Conservation (phyloP, 2,113 vertebrate species). For the Isichthys henryi region DNA sequence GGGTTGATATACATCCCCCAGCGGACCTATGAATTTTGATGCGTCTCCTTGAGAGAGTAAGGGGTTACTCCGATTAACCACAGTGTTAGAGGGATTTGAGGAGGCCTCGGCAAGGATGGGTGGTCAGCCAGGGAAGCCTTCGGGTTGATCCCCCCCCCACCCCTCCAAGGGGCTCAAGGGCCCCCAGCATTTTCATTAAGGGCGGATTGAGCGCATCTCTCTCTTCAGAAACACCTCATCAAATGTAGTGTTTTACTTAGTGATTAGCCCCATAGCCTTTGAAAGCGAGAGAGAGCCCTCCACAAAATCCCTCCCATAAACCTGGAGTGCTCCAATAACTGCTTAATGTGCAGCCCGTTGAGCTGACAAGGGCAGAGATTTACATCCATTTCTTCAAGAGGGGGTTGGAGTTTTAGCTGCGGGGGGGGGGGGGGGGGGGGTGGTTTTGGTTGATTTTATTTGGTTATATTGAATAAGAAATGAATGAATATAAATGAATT, state of each 20-base stretch:
- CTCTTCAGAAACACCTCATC: slow-evolving; percentile 99
- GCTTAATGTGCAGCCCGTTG: slow-evolving; percentile 83
- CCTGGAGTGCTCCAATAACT: slow-evolving; percentile 83
- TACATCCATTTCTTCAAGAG: slow-evolving; percentile 67
- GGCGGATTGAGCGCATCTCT: slow-evolving; percentile 91
- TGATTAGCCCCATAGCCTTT: slow-evolving; percentile 92
- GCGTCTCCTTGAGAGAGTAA: slow-evolving; percentile 56
- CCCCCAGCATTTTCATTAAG: slow-evolving; percentile 97
- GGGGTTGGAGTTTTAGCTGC: neutral
- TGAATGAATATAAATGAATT: too few species aligned
- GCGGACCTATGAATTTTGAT: slow-evolving; percentile 71
- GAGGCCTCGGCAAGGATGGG: slow-evolving; percentile 70
- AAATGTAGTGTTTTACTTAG: slow-evolving; percentile 99
- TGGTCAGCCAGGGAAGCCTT: slow-evolving; percentile 66
- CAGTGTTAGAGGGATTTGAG: slow-evolving; percentile 69
- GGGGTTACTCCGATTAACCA: slow-evolving; percentile 71
- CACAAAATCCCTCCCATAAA: slow-evolving; percentile 74
- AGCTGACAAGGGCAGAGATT: slow-evolving; percentile 70
- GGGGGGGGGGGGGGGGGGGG: neutral
- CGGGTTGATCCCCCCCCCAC: slow-evolving; percentile 61
- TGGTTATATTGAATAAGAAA: too few species aligned
- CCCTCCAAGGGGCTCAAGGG: slow-evolving; percentile 72
- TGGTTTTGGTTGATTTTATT: too few species aligned
- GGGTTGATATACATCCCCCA: slow-evolving; percentile 38
- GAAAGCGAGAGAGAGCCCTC: slow-evolving; percentile 74